Evolutionary conservation across 1,140 invertebrate genomes (phyloP).

Genomic region (Ostrea edulis): DNA sequence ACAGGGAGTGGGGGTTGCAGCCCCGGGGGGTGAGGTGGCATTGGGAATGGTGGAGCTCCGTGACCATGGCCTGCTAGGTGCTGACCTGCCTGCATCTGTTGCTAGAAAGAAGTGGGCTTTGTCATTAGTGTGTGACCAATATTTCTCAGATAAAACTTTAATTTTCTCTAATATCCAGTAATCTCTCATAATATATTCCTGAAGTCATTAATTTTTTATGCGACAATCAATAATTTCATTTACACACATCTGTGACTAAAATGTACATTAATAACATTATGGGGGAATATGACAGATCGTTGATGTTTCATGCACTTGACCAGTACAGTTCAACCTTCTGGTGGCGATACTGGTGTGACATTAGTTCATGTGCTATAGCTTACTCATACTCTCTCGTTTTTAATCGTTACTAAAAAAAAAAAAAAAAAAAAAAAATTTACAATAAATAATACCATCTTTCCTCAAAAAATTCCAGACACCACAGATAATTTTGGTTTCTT

Average conservation of each 20-base stretch:
- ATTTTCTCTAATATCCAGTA: neutral
- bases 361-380: too few species aligned
- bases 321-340: neutral
- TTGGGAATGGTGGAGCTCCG: conserved; percentile 83
- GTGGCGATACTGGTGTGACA: too few species aligned
- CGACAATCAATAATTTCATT: too few species aligned
- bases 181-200: neutral
- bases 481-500: too few species aligned
- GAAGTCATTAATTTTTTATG: too few species aligned
- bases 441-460: too few species aligned
- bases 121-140: conserved; percentile 19
- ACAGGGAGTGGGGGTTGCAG: conserved; percentile 74
- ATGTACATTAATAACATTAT: neutral
- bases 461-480: too few species aligned
- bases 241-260: neutral
- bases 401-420: too few species aligned
- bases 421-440: too few species aligned
- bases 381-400: too few species aligned
- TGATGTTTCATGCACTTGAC: neutral
- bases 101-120: conserved; percentile 77
- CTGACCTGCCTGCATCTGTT: conserved; percentile 93
- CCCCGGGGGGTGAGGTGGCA: conserved; percentile 85
- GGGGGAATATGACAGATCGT: neutral
- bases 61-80: conserved; percentile 86
- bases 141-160: neutral